Percentiles rank a stretch among this genome's conserved stretches.
phyloP scores from a whole-genome alignment of 2,888 invertebrate genomes.

The Epicampocera succincta region DNA sequence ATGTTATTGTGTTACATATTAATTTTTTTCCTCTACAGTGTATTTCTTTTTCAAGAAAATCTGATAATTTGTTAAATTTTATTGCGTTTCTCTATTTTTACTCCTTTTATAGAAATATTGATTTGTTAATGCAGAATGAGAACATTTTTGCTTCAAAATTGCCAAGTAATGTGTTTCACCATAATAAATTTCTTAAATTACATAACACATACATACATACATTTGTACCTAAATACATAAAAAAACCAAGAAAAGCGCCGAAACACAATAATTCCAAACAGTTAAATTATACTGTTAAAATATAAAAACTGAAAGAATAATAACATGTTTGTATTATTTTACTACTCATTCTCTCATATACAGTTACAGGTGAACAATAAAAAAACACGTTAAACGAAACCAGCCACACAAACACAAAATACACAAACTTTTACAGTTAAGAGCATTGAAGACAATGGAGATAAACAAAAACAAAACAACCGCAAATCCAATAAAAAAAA shows the following conservation, averaged over 20 bases:
- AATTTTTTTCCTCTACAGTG: no score
- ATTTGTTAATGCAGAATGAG: no score
- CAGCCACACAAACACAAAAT: background rate
- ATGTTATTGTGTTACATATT: no score
- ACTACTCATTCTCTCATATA: background rate
- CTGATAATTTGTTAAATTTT: no score
- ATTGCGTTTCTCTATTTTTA: no score
- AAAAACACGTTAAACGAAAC: background rate
- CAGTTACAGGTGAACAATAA: slow-evolving; percentile 9
- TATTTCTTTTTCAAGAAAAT: no score
- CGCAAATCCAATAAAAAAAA: slow-evolving; percentile 37
- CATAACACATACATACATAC: background rate
- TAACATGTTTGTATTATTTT: background rate
- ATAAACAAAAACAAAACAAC: slow-evolving; percentile 20
- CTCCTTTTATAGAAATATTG: no score
- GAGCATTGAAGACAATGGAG: background rate
- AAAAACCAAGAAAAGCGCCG: background rate
- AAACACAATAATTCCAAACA: slow-evolving; percentile 1
- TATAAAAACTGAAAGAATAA: background rate
- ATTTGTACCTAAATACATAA: no score
- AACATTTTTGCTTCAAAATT: background rate
- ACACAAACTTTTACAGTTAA: background rate
- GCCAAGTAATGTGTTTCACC: background rate
- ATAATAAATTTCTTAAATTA: background rate
- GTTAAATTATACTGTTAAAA: slow-evolving; percentile 1